Base-by-base conservation (phyloP, 2,888 invertebrate genomes). In the Loripinus fragilis region DNA sequence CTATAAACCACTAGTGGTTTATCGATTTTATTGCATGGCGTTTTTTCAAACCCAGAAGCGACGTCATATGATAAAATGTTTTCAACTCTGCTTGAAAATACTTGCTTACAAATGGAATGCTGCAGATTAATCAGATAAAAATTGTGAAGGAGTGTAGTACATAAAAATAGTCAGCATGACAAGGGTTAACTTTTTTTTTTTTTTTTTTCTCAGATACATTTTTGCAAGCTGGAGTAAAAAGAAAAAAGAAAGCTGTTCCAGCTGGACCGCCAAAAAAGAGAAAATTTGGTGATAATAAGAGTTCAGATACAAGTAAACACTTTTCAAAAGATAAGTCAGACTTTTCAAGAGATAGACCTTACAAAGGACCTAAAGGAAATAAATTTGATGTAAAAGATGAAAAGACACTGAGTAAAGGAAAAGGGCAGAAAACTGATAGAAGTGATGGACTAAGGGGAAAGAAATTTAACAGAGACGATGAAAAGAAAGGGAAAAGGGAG, bases 121-220 rank as follows among this genome's bases (percentile, higher is more conserved):
- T n/a, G n/a, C n/a, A n/a, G n/a, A n/a, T n/a, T n/a, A n/a, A n/a
- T n/a, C n/a, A n/a, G n/a, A n/a, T n/a, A n/a, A n/a, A n/a, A n/a
- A n/a, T n/a, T n/a, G n/a, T n/a, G n/a, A n/a, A n/a, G n/a, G n/a
- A n/a, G n/a, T n/a, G n/a, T n/a, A n/a, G n/a, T n/a, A n/a, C n/a
- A n/a, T n/a, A n/a, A n/a, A n/a, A n/a, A n/a, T n/a, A n/a, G n/a
- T n/a, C n/a, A n/a, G n/a, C n/a, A n/a, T n/a, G n/a, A n/a, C n/a
- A n/a, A n/a, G n/a, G n/a, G n/a, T n/a, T n/a, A n/a, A n/a, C n/a
- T n/a, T n/a, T n/a, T n/a, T n/a, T n/a, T n/a, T n/a, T n/a, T n/a
- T n/a, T 52, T 33, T 7, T 66, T 70, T 17, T 66, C 45, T 1
- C 55, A 78, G 78, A 78, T 66, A n/a, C 70, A n/a, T 78, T 78